A percentile compares a stretch with the other conserved stretches of the same genome.
Conservation (phyloP, 2,113 vertebrate genomes). For the Numida meleagris region DNA sequence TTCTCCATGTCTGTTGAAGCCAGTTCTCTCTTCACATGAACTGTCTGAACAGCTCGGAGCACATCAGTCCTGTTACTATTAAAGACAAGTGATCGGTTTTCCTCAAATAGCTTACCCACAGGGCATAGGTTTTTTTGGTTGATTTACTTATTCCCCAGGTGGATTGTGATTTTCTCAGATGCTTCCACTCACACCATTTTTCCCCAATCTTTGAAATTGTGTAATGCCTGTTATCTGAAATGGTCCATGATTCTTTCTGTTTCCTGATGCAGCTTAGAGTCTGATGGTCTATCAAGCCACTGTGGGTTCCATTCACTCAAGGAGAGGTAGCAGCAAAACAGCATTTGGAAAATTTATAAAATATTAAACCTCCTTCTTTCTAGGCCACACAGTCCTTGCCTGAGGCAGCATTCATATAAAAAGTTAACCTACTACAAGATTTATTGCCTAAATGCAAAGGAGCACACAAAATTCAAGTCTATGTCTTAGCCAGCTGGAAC, state of each 20-base stretch:
- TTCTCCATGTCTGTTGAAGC: neutral
- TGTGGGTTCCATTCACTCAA: neutral
- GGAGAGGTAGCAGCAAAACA: slow-evolving; percentile 53
- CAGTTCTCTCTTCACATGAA: neutral
- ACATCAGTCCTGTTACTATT: neutral
- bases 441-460: slow-evolving; percentile 64
- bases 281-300: slow-evolving; percentile 17
- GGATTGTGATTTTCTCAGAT: slow-evolving; percentile 7
- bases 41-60: neutral
- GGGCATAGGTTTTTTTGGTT: neutral
- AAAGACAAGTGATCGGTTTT: slow-evolving; percentile 4
- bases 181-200: neutral
- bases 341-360: slow-evolving; percentile 69
- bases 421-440: slow-evolving; percentile 73
- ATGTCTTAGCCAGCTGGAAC: slow-evolving; percentile 18
- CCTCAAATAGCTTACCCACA: neutral
- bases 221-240: neutral
- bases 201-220: neutral
- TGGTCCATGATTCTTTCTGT: neutral
- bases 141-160: neutral
- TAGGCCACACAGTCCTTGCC: slow-evolving; percentile 71
- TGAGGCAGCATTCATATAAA: slow-evolving; percentile 68
- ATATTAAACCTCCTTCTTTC: slow-evolving; percentile 72
- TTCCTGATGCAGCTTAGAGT: neutral
- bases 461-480: slow-evolving; percentile 48